phyloP scores from a whole-genome alignment of 2,888 invertebrate species.

The Ellobium chinense region DNA sequence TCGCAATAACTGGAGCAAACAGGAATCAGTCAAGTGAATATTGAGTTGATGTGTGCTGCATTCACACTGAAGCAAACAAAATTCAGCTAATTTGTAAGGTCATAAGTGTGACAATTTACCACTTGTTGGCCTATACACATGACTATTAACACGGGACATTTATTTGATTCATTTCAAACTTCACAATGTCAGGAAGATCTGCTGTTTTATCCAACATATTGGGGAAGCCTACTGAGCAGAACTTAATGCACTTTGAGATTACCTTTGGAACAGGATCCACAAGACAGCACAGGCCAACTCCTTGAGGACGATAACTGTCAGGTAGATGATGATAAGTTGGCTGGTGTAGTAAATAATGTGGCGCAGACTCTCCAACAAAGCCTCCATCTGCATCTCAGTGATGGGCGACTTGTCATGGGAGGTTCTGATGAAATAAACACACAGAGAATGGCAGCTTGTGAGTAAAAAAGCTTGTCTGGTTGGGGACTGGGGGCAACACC shows the following conservation, averaged over 20 bases:
- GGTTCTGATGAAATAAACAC: neutral
- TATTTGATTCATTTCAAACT: too few relatives aligned
- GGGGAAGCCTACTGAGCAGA: neutral
- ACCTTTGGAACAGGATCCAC: conserved; percentile 77
- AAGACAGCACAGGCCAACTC: conserved; percentile 73
- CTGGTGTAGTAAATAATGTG: conserved; percentile 71
- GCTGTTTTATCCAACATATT: neutral
- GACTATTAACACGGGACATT: too few relatives aligned
- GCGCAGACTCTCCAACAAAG: conserved; percentile 65
- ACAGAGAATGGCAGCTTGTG: too few relatives aligned
- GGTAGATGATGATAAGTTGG: conserved; percentile 71
- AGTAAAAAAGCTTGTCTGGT: too few relatives aligned
- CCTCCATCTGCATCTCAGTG: conserved; percentile 64
- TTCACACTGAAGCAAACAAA: too few relatives aligned
- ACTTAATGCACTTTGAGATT: conserved; percentile 32
- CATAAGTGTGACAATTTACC: too few relatives aligned
- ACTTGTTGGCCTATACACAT: too few relatives aligned
- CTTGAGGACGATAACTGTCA: conserved; percentile 72
- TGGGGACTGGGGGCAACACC: too few relatives aligned
- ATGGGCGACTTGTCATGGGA: neutral
- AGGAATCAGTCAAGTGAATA: too few relatives aligned
- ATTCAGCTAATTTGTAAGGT: too few relatives aligned
- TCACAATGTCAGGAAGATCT: neutral
- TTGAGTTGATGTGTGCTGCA: too few relatives aligned
- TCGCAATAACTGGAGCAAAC: too few relatives aligned